Evolutionary conservation across 64 coral and sea anemone species (phyloP).

Genomic region (Pachyseris speciosa): DNA sequence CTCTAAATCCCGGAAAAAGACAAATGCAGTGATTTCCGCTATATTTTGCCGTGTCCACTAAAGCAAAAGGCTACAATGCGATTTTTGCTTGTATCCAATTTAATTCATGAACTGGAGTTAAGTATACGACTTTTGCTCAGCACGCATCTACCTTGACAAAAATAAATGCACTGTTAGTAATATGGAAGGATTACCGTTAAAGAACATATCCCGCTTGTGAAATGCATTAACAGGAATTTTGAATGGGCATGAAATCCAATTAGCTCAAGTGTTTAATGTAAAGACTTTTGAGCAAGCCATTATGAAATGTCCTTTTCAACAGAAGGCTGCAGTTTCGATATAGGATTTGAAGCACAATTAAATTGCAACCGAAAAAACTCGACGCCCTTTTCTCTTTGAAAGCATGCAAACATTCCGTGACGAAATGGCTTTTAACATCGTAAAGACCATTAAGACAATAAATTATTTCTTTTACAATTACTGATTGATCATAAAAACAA

Average conservation of each 20-base stretch:
- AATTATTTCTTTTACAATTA: background rate
- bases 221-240: background rate
- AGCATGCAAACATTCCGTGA: background rate
- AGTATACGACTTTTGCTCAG: background rate
- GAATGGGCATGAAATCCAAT: conserved; percentile 6
- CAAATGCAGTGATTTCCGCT: background rate
- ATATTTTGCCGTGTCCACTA: background rate
- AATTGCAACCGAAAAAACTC: background rate
- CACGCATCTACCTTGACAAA: background rate
- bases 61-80: background rate
- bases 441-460: background rate
- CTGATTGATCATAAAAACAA: background rate
- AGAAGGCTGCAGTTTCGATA: background rate
- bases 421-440: background rate
- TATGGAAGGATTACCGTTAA: background rate
- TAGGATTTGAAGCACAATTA: background rate
- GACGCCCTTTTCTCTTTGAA: background rate
- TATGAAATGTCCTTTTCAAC: background rate
- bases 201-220: background rate
- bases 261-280: background rate
- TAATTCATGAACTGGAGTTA: background rate
- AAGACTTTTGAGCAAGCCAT: background rate
- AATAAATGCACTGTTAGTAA: background rate
- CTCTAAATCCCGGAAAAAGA: background rate
- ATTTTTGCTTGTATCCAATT: background rate